Evolutionary conservation across 1,140 invertebrate species (phyloP).

Genomic region (Anastatus disparis): DNA sequence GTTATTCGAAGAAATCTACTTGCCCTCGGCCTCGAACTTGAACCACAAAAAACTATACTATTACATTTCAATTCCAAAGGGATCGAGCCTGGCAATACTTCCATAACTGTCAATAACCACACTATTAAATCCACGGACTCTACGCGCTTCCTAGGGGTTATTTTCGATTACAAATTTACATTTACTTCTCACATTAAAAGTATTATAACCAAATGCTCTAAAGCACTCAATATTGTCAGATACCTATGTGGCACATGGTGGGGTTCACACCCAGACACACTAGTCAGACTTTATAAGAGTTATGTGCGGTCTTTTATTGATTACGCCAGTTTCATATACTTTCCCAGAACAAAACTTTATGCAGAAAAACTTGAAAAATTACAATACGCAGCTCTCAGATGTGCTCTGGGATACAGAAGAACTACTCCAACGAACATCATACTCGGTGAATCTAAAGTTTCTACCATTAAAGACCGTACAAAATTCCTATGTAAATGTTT

Average conservation of each 20-base stretch:
- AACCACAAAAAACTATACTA: neutral
- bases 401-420: neutral
- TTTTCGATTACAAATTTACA: neutral
- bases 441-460: conserved; percentile 8
- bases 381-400: neutral
- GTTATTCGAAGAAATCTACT: neutral
- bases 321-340: conserved; percentile 13
- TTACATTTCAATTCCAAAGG: conserved; percentile 2
- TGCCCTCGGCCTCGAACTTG: neutral
- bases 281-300: neutral
- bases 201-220: neutral
- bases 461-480: neutral
- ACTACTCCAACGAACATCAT: neutral
- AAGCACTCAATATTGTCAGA: neutral
- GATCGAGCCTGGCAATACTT: neutral
- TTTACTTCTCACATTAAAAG: neutral
- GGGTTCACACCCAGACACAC: neutral
- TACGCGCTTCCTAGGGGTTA: neutral
- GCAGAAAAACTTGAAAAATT: neutral
- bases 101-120: neutral
- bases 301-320: neutral
- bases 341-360: neutral
- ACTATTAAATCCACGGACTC: neutral
- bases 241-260: conserved; percentile 8
- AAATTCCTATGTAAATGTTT: neutral